phyloP scores from a whole-genome alignment of 2,888 invertebrate species.

The Alviniconcha strummeri region DNA sequence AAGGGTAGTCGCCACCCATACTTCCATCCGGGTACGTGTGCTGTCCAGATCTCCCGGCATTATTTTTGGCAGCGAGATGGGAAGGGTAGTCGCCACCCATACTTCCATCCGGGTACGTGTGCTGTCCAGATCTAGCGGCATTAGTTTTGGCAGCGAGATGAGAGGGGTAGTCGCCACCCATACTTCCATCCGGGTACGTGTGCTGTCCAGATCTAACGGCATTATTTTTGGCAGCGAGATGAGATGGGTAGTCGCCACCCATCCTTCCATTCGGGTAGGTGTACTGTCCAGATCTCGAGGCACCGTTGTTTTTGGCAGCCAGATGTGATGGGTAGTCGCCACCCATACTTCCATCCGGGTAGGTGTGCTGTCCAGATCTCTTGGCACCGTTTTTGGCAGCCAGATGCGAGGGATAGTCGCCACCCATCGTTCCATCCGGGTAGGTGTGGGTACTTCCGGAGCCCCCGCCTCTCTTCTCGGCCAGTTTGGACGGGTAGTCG shows the following conservation, averaged over 20 bases:
- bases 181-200: background rate
- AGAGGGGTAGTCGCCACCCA: background rate
- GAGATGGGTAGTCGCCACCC: background rate
- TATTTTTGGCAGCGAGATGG: background rate
- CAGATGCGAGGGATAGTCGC: background rate
- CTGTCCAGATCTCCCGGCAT: background rate
- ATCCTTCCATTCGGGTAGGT: background rate
- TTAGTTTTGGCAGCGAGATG: background rate
- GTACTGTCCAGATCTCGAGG: background rate
- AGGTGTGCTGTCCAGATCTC: background rate
- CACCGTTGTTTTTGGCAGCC: background rate
- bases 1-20: background rate
- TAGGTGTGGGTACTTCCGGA: background rate
- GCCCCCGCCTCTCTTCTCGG: no score
- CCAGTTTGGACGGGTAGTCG: background rate
- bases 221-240: no score
- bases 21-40: slow-evolving; percentile 15
- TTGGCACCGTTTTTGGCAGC: background rate
- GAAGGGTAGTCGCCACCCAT: slow-evolving; percentile 13
- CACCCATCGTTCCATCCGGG: background rate
- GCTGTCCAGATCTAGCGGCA: background rate
- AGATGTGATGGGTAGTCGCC: background rate
- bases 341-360: background rate
- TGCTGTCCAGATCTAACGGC: background rate
- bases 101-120: slow-evolving; percentile 1